phyloP scores from a whole-genome alignment of 2,888 invertebrate genomes.

The Malthinus flaveolus region DNA sequence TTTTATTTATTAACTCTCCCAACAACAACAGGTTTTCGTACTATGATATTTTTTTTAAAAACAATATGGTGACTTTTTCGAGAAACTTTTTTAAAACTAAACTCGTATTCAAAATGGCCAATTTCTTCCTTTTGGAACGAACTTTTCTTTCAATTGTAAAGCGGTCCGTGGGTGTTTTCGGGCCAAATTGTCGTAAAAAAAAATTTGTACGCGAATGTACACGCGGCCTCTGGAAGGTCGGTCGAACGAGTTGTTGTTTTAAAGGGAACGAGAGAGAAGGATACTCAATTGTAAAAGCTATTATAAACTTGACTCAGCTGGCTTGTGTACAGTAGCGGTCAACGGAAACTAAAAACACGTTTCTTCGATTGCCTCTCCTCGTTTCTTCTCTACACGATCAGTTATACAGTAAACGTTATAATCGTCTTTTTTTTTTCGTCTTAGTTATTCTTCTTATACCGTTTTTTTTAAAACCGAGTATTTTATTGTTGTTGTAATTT shows the following conservation, averaged over 20 bases:
- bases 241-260: conserved; percentile 38
- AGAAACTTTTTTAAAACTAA: no score
- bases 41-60: no score
- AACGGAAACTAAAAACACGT: conserved; percentile 39
- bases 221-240: conserved; percentile 53
- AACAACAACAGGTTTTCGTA: conserved; percentile 13
- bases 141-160: no score
- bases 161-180: conserved; percentile 28
- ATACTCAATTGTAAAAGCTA: conserved; percentile 38
- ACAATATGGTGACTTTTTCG: no score
- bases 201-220: conserved; percentile 47
- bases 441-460: no score
- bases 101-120: no score
- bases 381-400: conserved; percentile 18
- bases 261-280: conserved; percentile 34
- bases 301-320: conserved; percentile 38
- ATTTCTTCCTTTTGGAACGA: no score
- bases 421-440: conserved; percentile 7
- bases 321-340: conserved; percentile 37
- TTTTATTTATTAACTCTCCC: no score
- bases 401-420: conserved; percentile 26
- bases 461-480: no score
- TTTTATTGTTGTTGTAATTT: no score
- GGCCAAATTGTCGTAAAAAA: conserved; percentile 22
- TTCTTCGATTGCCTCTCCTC: conserved; percentile 32